Conservation (phyloP, 2,797 vertebrate species). For the Hypotaenidia philippensis region DNA sequence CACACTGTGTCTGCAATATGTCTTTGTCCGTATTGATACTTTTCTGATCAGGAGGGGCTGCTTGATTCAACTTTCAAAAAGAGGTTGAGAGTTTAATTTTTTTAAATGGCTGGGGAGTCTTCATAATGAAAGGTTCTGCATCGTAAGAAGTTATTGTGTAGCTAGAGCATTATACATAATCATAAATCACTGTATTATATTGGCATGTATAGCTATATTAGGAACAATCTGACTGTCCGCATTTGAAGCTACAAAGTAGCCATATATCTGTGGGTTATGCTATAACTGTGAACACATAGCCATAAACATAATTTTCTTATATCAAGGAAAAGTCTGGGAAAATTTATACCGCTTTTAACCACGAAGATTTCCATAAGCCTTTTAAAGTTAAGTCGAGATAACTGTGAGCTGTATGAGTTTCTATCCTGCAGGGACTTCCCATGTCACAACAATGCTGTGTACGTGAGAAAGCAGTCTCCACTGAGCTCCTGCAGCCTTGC, state of each 20-base stretch:
- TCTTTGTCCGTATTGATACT: not conserved
- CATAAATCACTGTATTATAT: not conserved
- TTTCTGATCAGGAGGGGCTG: not conserved
- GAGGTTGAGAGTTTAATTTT: not conserved
- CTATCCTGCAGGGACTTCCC: not conserved
- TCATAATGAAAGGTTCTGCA: not conserved
- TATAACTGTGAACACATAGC: not conserved
- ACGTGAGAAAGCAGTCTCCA: not conserved
- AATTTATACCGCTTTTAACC: not conserved
- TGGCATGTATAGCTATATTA: not conserved
- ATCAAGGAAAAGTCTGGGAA: not conserved
- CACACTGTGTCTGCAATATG: not conserved
- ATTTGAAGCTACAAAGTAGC: not conserved
- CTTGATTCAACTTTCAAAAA: not conserved
- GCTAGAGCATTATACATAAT: not conserved
- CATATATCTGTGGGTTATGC: not conserved
- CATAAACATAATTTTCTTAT: not conserved
- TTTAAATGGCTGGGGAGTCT: not conserved
- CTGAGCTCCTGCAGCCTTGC: not conserved
- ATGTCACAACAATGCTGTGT: fast-evolving
- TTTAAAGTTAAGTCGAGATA: not conserved
- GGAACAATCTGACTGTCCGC: not conserved
- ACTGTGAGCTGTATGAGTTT: not conserved
- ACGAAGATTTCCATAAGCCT: not conserved
- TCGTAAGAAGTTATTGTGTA: not conserved